Percentiles rank a stretch among this genome's conserved stretches.
phyloP scores from a whole-genome alignment of 2,797 vertebrate species.

The Myiothlypis chrysogaster region DNA sequence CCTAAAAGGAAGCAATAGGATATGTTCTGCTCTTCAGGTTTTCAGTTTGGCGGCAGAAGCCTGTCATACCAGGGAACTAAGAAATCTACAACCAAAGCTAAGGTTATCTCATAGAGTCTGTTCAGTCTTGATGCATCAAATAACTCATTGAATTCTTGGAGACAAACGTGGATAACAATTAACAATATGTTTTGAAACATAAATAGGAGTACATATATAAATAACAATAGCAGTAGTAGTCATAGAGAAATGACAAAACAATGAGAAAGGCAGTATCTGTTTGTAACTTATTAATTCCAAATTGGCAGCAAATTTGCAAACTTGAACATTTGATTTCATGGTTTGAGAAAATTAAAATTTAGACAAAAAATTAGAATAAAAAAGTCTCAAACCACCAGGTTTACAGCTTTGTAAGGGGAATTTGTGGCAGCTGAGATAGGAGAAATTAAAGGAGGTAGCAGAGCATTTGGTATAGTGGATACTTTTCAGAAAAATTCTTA shows the following conservation, averaged over 20 bases:
- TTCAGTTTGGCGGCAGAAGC: background rate
- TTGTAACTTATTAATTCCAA: background rate
- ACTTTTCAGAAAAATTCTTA: background rate
- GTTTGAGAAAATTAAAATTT: background rate
- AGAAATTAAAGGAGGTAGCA: background rate
- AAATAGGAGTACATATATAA: background rate
- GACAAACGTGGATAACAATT: background rate
- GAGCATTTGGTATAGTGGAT: background rate
- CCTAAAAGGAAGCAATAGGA: background rate
- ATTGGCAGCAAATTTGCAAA: background rate
- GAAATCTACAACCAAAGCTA: background rate
- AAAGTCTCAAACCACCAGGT: rapidly evolving
- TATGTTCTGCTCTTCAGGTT: background rate
- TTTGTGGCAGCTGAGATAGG: background rate
- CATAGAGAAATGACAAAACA: background rate
- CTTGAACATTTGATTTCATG: background rate
- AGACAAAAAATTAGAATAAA: background rate
- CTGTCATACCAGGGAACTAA: background rate
- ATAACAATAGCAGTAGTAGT: background rate
- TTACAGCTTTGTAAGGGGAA: background rate
- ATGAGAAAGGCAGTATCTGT: background rate
- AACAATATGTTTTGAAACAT: background rate
- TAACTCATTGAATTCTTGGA: background rate
- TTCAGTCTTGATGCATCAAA: background rate
- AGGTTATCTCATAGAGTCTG: background rate